Evolutionary conservation across 2,113 vertebrate species (phyloP), one percentile per base, ranked within the genome.

Genomic region (Natator depressus): DNA sequence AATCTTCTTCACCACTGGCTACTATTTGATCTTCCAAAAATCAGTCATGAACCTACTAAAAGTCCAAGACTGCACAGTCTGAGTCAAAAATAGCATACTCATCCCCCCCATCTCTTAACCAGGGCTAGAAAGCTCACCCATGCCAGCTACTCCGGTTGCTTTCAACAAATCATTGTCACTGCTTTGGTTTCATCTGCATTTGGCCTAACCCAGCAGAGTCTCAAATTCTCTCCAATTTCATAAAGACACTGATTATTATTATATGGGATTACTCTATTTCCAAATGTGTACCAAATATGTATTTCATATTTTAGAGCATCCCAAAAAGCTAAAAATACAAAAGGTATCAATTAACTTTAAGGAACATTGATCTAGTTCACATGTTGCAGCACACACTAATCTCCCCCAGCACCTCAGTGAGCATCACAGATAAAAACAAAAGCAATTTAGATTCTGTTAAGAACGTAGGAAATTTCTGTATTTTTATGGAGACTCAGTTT

Each of bases 201-300:
- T 5, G 59, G 25, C 16, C 80, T 17, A 50, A 0, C 0, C 0
- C 0, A 93, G 49, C 24, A 75, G 20, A 22, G 4, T 16, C 46
- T n/a, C 57, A 84, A 20, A 49, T 13, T 38, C 29, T 20, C 47
- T 1, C 35, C 14, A 10, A 69, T 0, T 14, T 27, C 1, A 2
- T 53, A 54, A 81, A 49, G 51, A 80, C 2, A 22, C 12, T 0
- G 17, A 25, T 55, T 55, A 55, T 55, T 55, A 55, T n/a, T n/a
- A n/a, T n/a, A 35, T 19, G 6, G 4, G 2, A 54, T 5, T 22
- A 3, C 2, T 8, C 72, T 4, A 0, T 42, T 46, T 47, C 69
- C 85, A 82, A 84, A 54, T 25, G 17, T 49, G 50, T 13, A 51
- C 27, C n/a, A n/a, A 25, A n/a, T 29, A 10, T 2, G 47, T 57